These are phyloP conservation scores for Cyanoderma ruficeps DNA, from an alignment of 2,113 vertebrate species.

Conservation along the genomic window DNA sequence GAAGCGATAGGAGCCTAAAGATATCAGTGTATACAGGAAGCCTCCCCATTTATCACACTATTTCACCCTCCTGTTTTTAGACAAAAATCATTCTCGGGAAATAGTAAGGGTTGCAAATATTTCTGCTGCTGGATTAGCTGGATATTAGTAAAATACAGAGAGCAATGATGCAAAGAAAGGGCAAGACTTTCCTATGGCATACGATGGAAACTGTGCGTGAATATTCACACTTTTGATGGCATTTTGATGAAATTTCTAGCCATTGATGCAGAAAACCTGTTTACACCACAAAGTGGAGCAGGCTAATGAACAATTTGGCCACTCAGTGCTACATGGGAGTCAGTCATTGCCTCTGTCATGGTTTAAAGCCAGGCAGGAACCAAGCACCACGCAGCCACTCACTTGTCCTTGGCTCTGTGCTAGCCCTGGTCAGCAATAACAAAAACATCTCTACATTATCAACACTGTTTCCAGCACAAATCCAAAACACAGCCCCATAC, in stretches of 20 bases:
- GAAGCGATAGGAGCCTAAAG: background rate
- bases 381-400: fast-evolving
- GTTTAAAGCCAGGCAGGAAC: background rate
- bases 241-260: background rate
- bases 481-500: background rate
- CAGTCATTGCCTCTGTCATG: background rate
- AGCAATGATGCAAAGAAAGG: background rate
- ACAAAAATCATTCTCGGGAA: background rate
- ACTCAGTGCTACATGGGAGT: background rate
- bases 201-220: background rate
- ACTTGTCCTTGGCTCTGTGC: background rate
- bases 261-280: background rate
- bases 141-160: background rate
- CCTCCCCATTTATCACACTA: background rate
- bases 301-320: background rate
- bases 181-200: background rate
- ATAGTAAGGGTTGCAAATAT: background rate
- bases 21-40: background rate
- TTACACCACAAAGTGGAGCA: background rate
- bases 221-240: background rate
- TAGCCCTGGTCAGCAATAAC: background rate
- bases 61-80: background rate
- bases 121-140: background rate
- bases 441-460: background rate
- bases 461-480: background rate